Base-by-base conservation (phyloP, 2,113 vertebrate species). In the Silurus asotus region DNA sequence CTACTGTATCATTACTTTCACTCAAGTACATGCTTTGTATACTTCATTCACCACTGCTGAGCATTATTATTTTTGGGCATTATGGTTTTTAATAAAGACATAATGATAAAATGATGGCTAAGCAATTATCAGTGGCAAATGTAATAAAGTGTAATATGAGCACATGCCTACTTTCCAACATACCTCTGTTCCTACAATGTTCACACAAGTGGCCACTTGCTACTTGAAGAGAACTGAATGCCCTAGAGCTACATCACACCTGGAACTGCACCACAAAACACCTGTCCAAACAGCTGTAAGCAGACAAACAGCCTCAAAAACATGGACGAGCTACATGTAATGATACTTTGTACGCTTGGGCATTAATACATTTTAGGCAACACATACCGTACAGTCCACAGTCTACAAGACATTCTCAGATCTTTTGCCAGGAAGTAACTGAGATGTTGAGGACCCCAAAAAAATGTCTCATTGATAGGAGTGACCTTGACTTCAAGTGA, bases 161-260 rank as follows among this genome's bases (percentile, higher is more conserved):
- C 77, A 61, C 56, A 80, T 80, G 77, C 56, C 17, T 79, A 59
- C 28, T 23, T 37, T 79, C 11, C 15, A 25, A 55, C 51, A 15
- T 58, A 37, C 17, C 56, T 23, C 28, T 23, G 17, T 80, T 45
- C 17, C 56, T 20, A 0, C 48, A 11, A 80, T 80, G 28, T 69
- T 82, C 67, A 86, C 64, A 74, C 84, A 81, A 61, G 65, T 79
- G 75, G 84, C 75, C 84, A 72, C 84, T 74, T 70, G 77, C 77
- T 81, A 14, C 6, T 65, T 17, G 5, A 72, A 70, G n/a, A 49
- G 65, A 78, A 78, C 28, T 62, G 75, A 78, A 85, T 55, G 19
- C 74, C 82, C 84, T 65, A 37, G 61, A 85, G 84, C 75, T 55
- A 85, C 75, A 78, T 67, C 19, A 7, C 74, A 85, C 74, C 74